Conservation (phyloP, 2,797 vertebrate species). For the Epinephelus awoara region DNA sequence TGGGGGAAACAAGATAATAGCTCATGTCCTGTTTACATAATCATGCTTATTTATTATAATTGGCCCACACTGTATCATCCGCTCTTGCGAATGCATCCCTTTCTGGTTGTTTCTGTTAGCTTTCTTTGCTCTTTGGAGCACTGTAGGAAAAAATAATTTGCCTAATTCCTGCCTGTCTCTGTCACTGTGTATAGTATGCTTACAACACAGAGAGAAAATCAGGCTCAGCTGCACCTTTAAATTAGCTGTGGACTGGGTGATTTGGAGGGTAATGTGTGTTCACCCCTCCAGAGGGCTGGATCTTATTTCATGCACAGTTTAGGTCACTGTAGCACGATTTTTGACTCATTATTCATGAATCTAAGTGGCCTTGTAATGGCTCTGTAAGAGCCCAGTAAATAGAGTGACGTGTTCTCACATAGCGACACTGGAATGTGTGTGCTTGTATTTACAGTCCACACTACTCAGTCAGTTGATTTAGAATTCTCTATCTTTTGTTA, state of each 20-base stretch:
- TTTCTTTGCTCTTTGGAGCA: slow-evolving; percentile 6
- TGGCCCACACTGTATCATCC: slow-evolving; percentile 36
- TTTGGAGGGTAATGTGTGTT: slow-evolving; percentile 21
- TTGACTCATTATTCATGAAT: slow-evolving; percentile 37
- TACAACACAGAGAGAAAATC: slow-evolving; percentile 1
- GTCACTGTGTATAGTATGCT: background rate
- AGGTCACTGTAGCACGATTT: slow-evolving; percentile 13
- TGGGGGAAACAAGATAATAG: slow-evolving; percentile 54
- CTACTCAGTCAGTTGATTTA: background rate
- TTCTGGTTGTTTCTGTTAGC: background rate
- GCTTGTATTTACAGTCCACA: background rate
- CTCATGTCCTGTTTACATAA: slow-evolving; percentile 76
- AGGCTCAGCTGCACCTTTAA: slow-evolving; percentile 10
- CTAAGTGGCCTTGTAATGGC: slow-evolving; percentile 3
- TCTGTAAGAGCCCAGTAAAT: slow-evolving; percentile 4
- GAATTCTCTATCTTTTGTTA: background rate
- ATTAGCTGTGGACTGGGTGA: background rate
- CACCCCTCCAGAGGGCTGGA: background rate
- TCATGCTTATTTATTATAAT: slow-evolving; percentile 62
- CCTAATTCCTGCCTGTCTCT: background rate
- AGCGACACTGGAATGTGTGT: background rate
- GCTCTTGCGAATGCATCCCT: slow-evolving; percentile 18
- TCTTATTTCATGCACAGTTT: slow-evolving; percentile 16
- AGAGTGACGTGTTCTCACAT: background rate
- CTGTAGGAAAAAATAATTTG: background rate